Percentiles rank a stretch among this genome's conserved stretches.
phyloP scores from a whole-genome alignment of 2,113 vertebrate genomes.

The Syrmaticus mikado region DNA sequence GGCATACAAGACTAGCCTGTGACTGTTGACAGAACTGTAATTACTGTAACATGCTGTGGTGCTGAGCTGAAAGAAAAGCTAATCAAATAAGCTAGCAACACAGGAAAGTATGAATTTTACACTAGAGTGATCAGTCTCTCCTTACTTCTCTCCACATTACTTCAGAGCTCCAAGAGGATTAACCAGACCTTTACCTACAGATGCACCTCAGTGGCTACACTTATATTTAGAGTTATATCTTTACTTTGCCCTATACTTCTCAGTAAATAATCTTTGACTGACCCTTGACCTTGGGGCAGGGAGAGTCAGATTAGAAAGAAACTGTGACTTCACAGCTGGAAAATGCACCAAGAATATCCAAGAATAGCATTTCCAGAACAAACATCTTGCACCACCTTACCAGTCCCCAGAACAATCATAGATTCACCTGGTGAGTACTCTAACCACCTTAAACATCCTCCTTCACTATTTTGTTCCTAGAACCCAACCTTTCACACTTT shows the following conservation, averaged over 20 bases:
- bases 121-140: neutral
- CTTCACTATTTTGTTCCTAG: rapidly evolving
- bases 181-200: neutral
- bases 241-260: neutral
- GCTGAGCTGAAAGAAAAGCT: neutral
- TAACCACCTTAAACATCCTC: neutral
- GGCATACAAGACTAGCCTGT: neutral
- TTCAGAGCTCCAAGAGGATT: neutral
- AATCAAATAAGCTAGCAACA: neutral
- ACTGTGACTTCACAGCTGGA: neutral
- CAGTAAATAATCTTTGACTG: neutral
- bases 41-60: neutral
- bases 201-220: neutral
- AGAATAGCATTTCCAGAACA: neutral
- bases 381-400: neutral
- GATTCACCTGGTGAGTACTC: neutral
- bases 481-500: neutral
- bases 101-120: neutral
- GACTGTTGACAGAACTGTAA: neutral
- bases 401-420: neutral
- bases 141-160: neutral
- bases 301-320: neutral
- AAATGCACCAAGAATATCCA: neutral
- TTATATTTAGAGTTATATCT: neutral
- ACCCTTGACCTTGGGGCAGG: neutral